These are phyloP conservation scores for Galaxias olidus DNA, from an alignment of 2,797 vertebrate genomes.

Conservation along the genomic window DNA sequence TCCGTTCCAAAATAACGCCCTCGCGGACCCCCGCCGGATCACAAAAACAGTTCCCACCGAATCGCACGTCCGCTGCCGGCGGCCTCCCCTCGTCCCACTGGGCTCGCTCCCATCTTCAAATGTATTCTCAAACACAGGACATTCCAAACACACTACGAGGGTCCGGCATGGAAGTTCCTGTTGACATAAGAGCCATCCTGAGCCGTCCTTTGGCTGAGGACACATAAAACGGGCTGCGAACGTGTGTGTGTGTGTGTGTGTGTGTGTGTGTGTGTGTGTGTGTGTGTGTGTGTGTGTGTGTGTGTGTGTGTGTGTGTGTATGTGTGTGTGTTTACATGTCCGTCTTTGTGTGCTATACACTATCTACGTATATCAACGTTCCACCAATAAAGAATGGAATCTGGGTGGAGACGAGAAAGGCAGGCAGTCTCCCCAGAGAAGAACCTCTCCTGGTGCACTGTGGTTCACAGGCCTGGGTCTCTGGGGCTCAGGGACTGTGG, in stretches of 20 bases:
- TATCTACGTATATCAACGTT: neutral
- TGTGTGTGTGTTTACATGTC: neutral
- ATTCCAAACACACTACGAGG: constrained; percentile 49
- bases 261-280: constrained; percentile 7
- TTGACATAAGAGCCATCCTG: constrained; percentile 49
- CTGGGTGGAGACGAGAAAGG: constrained; percentile 2
- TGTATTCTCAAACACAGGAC: constrained; percentile 57
- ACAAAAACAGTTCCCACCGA: constrained; percentile 40
- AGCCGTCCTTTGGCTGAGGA: constrained; percentile 39
- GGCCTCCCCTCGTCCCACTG: constrained; percentile 37
- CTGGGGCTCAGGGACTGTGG: too few relatives aligned
- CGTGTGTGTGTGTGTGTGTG: neutral
- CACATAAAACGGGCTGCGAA: constrained; percentile 26
- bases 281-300: neutral
- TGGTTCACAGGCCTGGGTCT: neutral
- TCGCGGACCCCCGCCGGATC: constrained; percentile 11
- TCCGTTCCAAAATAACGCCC: neutral
- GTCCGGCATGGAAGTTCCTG: constrained; percentile 61
- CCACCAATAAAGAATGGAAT: constrained; percentile 10
- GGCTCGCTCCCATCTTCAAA: constrained; percentile 62
- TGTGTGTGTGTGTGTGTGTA: too few relatives aligned
- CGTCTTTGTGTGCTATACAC: too few relatives aligned
- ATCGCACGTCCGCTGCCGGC: constrained; percentile 42
- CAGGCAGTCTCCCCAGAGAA: constrained; percentile 16
- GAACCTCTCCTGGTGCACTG: constrained; percentile 1